A percentile compares a stretch with the other conserved stretches of the same genome.
Evolutionary conservation across 2,888 invertebrate genomes (phyloP).

Genomic region (Odontomyia ornata): DNA sequence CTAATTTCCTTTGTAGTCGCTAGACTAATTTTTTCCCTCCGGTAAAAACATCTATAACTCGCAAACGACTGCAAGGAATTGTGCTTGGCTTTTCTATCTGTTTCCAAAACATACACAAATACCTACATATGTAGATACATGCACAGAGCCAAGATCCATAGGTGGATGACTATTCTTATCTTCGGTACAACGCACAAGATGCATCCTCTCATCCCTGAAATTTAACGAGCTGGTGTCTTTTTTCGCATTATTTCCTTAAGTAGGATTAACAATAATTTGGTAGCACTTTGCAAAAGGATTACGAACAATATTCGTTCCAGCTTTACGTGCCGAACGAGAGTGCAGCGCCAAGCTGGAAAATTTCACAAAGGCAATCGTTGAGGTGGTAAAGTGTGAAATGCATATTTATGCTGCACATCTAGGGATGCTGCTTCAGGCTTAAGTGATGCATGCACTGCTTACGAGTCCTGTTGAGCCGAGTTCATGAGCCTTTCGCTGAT

Average conservation of each 20-base stretch:
- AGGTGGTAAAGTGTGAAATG: slow-evolving; percentile 30
- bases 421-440: background rate
- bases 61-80: background rate
- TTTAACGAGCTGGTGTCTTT: slow-evolving; percentile 13
- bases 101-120: too few relatives aligned
- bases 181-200: background rate
- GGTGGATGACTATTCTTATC: background rate
- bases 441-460: too few relatives aligned
- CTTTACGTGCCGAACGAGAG: background rate
- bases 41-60: slow-evolving; percentile 23
- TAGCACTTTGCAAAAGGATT: slow-evolving; percentile 8
- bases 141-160: background rate
- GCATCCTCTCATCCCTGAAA: background rate
- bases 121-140: background rate
- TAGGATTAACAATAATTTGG: slow-evolving; percentile 28
- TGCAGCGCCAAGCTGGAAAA: background rate
- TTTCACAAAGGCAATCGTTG: background rate
- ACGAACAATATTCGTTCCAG: background rate
- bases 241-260: slow-evolving; percentile 34
- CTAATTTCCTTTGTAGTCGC: slow-evolving; percentile 46
- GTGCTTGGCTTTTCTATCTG: background rate
- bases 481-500: background rate
- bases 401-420: background rate
- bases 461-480: background rate
- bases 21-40: slow-evolving; percentile 38